phyloP scores from a whole-genome alignment of 2,888 invertebrate genomes.

The Drosophila kanekoi region DNA sequence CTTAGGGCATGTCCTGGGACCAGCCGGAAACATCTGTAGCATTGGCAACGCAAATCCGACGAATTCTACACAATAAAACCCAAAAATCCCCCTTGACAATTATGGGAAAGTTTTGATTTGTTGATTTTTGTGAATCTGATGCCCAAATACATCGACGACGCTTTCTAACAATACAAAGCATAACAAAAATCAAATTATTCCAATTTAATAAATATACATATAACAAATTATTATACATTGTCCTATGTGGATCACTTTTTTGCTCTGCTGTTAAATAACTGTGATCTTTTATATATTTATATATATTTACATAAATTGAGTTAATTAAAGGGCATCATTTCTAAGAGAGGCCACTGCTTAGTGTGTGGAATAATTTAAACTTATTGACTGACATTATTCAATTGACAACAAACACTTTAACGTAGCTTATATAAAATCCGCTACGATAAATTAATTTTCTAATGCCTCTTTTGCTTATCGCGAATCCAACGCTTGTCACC shows the following conservation, averaged over 20 bases:
- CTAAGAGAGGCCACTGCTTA: too few species aligned
- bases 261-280: neutral
- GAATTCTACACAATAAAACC: neutral
- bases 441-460: neutral
- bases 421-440: neutral
- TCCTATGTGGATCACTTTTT: neutral
- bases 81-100: conserved; percentile 25
- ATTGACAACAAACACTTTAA: neutral
- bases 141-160: neutral
- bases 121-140: conserved; percentile 10
- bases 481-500: conserved; percentile 1
- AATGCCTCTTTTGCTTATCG: conserved; percentile 46
- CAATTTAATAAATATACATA: conserved; percentile 33
- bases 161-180: too few species aligned
- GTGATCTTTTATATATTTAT: too few species aligned
- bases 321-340: too few species aligned
- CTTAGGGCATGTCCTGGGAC: conserved; percentile 51
- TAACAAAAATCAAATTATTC: neutral
- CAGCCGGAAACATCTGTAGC: conserved; percentile 19
- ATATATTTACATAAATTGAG: too few species aligned
- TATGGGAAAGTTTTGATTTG: conserved; percentile 32
- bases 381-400: neutral
- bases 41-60: conserved; percentile 7
- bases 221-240: too few species aligned
- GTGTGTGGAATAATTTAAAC: neutral